These are phyloP conservation scores for Calosoma granatense DNA, from an alignment of 1,140 invertebrate genomes.

Conservation along the genomic window DNA sequence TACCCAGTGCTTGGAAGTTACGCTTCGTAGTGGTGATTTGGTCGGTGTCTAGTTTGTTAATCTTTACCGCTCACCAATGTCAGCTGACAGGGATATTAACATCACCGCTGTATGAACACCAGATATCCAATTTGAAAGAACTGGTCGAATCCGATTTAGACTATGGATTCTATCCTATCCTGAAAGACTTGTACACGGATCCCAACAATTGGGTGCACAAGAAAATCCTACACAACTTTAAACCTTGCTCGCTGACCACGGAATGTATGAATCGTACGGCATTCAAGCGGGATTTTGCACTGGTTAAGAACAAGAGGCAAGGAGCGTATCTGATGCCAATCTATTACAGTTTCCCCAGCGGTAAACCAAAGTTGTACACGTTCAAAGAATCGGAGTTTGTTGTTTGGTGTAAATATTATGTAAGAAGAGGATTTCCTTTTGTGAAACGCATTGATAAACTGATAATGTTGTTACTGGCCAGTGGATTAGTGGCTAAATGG, in stretches of 20 bases:
- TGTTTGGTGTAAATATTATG: conserved; percentile 4
- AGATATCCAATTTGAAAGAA: not conserved
- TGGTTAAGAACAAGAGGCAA: not conserved
- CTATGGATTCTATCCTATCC: not conserved
- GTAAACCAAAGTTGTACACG: not conserved
- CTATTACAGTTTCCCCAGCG: not conserved
- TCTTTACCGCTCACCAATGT: not conserved
- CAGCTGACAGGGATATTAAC: not conserved
- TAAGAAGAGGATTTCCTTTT: not conserved
- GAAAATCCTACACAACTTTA: not conserved
- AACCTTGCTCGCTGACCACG: not conserved
- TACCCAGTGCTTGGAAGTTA: not conserved
- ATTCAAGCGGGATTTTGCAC: not conserved
- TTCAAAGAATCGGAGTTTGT: not conserved
- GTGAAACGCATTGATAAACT: not conserved
- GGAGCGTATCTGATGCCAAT: not conserved
- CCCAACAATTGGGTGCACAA: not conserved
- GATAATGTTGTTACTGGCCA: not conserved
- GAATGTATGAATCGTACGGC: not conserved
- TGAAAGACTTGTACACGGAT: not conserved
- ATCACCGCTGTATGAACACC: not conserved
- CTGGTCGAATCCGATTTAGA: not conserved
- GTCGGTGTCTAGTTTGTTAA: not conserved
- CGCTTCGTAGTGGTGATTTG: not conserved
- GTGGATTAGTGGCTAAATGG: not conserved